Percentiles rank a stretch among this genome's conserved stretches.
phyloP scores from a whole-genome alignment of 2,888 invertebrate genomes.

The Phortica magna region DNA sequence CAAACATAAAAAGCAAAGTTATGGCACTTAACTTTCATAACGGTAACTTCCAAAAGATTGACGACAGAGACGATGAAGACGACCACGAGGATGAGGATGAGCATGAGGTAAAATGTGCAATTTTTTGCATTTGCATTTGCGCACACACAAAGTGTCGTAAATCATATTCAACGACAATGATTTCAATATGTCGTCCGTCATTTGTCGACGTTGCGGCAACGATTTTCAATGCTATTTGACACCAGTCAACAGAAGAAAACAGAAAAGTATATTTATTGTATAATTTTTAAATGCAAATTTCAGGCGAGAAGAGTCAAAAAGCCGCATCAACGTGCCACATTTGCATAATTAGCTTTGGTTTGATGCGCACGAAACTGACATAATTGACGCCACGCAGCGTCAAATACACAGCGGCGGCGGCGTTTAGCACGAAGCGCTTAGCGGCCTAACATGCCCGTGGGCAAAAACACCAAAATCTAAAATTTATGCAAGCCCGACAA shows the following conservation, averaged over 20 bases:
- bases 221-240: background rate
- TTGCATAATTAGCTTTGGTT: constrained; percentile 62
- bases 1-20: background rate
- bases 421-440: background rate
- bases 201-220: background rate
- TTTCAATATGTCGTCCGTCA: background rate
- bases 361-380: constrained; percentile 59
- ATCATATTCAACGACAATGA: constrained; percentile 47
- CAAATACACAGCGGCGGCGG: background rate
- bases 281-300: constrained; percentile 61
- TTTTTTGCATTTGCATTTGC: background rate
- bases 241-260: constrained; percentile 31
- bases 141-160: constrained; percentile 51
- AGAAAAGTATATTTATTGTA: constrained; percentile 27
- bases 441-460: background rate
- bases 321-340: constrained; percentile 40
- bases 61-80: background rate
- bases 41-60: background rate
- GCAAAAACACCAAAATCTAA: constrained; percentile 5
- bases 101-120: constrained; percentile 41
- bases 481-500: background rate
- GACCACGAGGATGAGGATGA: no score
- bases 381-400: constrained; percentile 53
- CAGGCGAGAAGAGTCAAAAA: constrained; percentile 37
- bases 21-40: background rate